A percentile compares a stretch with the other conserved stretches of the same genome.
phyloP scores from a whole-genome alignment of 2,797 vertebrate genomes.

The Acanthurus leucopareius region DNA sequence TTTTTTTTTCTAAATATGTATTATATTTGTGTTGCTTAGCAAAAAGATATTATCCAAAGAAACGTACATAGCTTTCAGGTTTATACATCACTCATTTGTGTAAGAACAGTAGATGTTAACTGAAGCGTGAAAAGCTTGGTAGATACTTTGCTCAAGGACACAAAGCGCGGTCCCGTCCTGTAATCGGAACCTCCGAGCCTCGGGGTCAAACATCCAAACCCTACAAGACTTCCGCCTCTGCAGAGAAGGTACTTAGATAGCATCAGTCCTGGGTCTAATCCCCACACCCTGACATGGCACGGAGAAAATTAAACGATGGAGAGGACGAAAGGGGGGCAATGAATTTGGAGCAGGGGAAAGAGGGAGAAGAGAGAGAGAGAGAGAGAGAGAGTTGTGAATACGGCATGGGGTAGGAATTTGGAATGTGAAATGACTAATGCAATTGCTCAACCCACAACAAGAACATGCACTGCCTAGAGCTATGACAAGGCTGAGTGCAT shows the following conservation, averaged over 20 bases:
- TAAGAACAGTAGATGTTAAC: slow-evolving; percentile 76
- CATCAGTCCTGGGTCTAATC: slow-evolving; percentile 59
- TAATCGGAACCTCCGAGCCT: slow-evolving; percentile 76
- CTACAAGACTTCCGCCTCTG: slow-evolving; percentile 63
- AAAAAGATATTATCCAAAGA: slow-evolving; percentile 71
- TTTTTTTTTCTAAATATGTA: slow-evolving; percentile 46
- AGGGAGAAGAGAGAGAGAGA: slow-evolving; percentile 10
- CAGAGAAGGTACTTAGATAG: slow-evolving; percentile 59
- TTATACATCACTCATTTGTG: slow-evolving; percentile 85
- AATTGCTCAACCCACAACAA: slow-evolving; percentile 89
- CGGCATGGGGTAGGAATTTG: slow-evolving; percentile 83
- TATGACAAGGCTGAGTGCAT: slow-evolving; percentile 84
- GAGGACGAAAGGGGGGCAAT: slow-evolving; percentile 38
- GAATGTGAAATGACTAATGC: slow-evolving; percentile 90
- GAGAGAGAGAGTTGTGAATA: slow-evolving; percentile 68
- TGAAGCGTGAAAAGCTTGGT: slow-evolving; percentile 69
- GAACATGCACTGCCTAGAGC: slow-evolving; percentile 87
- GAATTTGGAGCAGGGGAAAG: slow-evolving; percentile 38
- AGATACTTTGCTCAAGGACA: slow-evolving; percentile 80
- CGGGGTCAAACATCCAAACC: slow-evolving; percentile 72
- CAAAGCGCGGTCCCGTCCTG: slow-evolving; percentile 65
- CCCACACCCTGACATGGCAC: slow-evolving; percentile 34
- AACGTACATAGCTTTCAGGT: slow-evolving; percentile 77
- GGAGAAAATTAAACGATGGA: slow-evolving; percentile 41
- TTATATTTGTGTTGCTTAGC: slow-evolving; percentile 68